Conservation (phyloP, 2,113 vertebrate genomes). For the Clarias macrocephalus region DNA sequence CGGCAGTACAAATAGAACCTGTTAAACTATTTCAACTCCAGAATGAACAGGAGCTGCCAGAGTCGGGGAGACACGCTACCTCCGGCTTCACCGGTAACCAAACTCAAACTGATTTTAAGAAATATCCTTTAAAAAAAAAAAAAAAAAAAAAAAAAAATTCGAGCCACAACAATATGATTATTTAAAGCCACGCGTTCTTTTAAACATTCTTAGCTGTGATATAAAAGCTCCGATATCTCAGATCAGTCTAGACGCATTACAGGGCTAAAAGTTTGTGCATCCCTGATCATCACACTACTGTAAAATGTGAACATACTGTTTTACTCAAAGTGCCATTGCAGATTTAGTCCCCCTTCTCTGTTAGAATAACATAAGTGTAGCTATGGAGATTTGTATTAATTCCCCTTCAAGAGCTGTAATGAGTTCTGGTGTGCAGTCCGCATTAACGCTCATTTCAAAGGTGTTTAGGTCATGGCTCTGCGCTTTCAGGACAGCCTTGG, state of each 20-base stretch:
- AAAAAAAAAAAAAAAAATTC: neutral
- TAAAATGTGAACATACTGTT: too few species aligned
- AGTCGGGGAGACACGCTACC: neutral
- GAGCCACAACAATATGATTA: neutral
- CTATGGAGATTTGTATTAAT: too few species aligned
- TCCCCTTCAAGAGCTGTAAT: too few species aligned
- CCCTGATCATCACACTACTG: neutral
- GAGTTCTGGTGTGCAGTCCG: too few species aligned
- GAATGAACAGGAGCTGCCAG: neutral
- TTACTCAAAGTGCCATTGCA: too few species aligned
- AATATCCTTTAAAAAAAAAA: neutral
- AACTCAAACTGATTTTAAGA: neutral
- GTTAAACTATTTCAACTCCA: constrained; percentile 47
- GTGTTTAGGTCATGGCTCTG: too few species aligned
- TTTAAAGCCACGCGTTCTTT: neutral
- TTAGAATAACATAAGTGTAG: too few species aligned
- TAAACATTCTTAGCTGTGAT: neutral
- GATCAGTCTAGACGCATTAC: neutral
- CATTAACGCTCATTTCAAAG: too few species aligned
- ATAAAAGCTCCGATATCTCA: neutral
- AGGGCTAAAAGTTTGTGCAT: neutral
- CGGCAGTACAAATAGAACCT: constrained; percentile 55
- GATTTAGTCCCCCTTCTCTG: too few species aligned
- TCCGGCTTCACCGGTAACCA: neutral
- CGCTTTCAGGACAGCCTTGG: too few species aligned